Evolutionary conservation across 2,113 vertebrate genomes (phyloP), one percentile per base, ranked within the genome.

Genomic region (Alligator sinensis): DNA sequence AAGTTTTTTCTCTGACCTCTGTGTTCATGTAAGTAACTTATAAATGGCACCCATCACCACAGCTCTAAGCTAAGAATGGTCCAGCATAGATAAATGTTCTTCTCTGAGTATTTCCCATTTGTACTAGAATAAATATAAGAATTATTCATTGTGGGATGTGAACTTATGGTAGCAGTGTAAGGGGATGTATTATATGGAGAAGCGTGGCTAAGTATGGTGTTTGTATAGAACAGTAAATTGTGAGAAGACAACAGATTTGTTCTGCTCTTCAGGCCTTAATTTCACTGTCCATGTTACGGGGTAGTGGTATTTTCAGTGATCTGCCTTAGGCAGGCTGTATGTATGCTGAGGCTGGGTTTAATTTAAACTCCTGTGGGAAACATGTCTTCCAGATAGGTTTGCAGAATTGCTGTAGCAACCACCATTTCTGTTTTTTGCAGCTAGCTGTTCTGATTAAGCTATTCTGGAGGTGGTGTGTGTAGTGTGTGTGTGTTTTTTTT

Each of bases 251-350:
- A 19, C 17, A 74, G 60, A 11, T 25, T 57, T 19, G 76, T 27
- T 47, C 47, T 47, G 60, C 47, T 83, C 9, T 12, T 17, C 38
- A 19, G 60, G 62, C n/a, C 82, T 85, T 66, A 13, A 19, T n/a
- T 47, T 55, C 55, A 0, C 28, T 0, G 3, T 4, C 9, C 80
- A 47, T 18, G 28, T 85, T 27, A 0, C 0, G 6, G 12, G 12
- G 34, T 30, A 7, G 64, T 6, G 9, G 2, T 1, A 9, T 57
- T 74, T 80, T 70, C 78, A 9, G 17, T 54, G 7, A 63, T 18
- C 5, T 11, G 24, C 30, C 4, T 68, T 28, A 9, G 0, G 1
- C 11, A 0, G 55, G 9, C 47, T 2, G 0, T 0, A 21, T 18
- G 12, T 19, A 34, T 5, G 30, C 10, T 11, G 80, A 72, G 72